Evolutionary conservation across 2,113 vertebrate species (phyloP).

Genomic region (Panurus biarmicus): DNA sequence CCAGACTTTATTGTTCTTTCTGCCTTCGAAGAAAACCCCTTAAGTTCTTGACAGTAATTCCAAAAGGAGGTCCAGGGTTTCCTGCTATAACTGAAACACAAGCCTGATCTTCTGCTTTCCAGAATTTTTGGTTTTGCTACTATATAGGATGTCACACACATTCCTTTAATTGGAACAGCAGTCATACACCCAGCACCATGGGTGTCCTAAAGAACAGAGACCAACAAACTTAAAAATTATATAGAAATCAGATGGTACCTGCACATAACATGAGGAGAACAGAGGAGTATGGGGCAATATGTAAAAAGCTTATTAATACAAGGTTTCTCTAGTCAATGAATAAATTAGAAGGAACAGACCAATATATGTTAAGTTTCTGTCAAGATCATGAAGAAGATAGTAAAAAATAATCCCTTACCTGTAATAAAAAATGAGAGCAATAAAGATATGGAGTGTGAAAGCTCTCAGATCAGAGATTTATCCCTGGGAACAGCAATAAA

Average conservation of each 20-base stretch:
- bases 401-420: constrained; percentile 56
- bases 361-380: constrained; percentile 51
- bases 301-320: constrained; percentile 42
- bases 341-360: constrained; percentile 33
- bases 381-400: constrained; percentile 25
- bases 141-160: background rate
- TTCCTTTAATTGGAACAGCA: background rate
- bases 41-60: background rate
- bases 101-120: background rate
- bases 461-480: constrained; percentile 67
- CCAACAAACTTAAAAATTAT: background rate
- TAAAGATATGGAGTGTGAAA: constrained; percentile 49
- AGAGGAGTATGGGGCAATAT: background rate
- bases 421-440: constrained; percentile 63
- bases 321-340: constrained; percentile 22
- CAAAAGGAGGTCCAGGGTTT: background rate
- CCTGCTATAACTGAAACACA: background rate
- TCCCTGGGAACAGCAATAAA: constrained; percentile 65
- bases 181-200: background rate
- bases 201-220: background rate
- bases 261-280: background rate
- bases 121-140: background rate
- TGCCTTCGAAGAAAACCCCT: background rate
- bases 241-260: background rate
- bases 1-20: background rate